Evolutionary conservation across 2,113 vertebrate species (phyloP).

Genomic region (Phrynocephalus versicolor): DNA sequence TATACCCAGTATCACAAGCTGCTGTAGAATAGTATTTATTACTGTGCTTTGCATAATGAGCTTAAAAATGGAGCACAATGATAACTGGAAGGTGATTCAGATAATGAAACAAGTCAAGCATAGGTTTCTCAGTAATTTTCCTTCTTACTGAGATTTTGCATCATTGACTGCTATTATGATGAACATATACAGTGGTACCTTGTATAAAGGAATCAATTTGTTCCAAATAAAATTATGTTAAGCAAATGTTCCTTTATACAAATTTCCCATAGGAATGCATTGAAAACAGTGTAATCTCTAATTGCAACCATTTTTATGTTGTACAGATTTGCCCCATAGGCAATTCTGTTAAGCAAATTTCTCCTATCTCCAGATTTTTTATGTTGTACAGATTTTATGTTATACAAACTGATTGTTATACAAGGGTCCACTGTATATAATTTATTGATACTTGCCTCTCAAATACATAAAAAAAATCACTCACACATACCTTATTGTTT

Average conservation of each 20-base stretch:
- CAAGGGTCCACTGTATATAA: background rate
- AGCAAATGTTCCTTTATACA: no score
- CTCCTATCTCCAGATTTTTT: no score
- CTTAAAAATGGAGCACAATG: background rate
- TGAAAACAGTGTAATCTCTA: no score
- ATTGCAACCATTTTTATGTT: no score
- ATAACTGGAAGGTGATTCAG: fast-evolving
- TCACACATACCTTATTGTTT: slow-evolving; percentile 85
- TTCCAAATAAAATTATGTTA: no score
- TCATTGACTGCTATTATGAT: background rate
- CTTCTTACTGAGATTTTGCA: background rate
- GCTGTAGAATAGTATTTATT: background rate
- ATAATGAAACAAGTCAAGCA: background rate
- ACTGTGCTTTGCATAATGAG: background rate
- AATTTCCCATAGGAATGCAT: no score
- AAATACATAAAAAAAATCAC: slow-evolving; percentile 27
- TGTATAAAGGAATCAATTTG: no score
- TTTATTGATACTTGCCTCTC: background rate
- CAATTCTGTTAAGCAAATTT: no score
- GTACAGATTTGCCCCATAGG: no score
- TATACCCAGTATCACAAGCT: background rate
- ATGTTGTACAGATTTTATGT: no score
- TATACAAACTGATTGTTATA: no score
- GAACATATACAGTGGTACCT: no score
- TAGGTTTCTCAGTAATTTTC: background rate